Evolutionary conservation across 2,888 invertebrate genomes (phyloP), one percentile per base, ranked within the genome.

Genomic region (Dione juno): DNA sequence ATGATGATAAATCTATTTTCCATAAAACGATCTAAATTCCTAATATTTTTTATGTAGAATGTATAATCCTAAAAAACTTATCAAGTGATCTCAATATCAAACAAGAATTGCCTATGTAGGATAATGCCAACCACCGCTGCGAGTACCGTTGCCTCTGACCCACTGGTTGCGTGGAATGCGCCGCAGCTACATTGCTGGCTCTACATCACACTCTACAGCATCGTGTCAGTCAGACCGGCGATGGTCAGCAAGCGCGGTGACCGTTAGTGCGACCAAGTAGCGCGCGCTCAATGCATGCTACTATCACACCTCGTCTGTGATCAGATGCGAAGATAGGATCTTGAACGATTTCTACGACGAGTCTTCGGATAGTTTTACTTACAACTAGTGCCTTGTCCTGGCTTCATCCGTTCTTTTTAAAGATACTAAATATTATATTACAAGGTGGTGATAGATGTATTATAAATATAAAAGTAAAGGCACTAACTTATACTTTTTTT

Each of bases 71-170:
- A 43, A 3, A 57, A 40, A 16, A 19, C 35, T 40, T 43, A 54
- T 54, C 37, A 61, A 48, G 16, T 48, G 53, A 63, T 63, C 66
- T 58, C 37, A 14, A 70, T 59, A 57, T 50, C 16, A 66, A 66
- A 66, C 70, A 53, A 66, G 66, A 70, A 54, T 66, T 19, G 35
- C 53, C 43, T 48, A 63, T 63, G 63, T 63, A 53, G 68, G 67
- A 67, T 67, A 68, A 53, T 63, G 63, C 19, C 19, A 43, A 53
- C 48, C 72, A 82, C 86, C 87, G 88, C 80, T 87, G 82, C 80
- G 78, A 79, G 82, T 88, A 85, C 88, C 88, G 88, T 87, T 86
- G 84, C 73, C 79, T 69, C 78, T 83, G 85, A 84, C 84, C 87
- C 81, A 84, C 79, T 81, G 81, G 72, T 77, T 72, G 77, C 73